Evolutionary conservation across 1,140 invertebrate species (phyloP).

Genomic region (Tetragnatha versicolor): DNA sequence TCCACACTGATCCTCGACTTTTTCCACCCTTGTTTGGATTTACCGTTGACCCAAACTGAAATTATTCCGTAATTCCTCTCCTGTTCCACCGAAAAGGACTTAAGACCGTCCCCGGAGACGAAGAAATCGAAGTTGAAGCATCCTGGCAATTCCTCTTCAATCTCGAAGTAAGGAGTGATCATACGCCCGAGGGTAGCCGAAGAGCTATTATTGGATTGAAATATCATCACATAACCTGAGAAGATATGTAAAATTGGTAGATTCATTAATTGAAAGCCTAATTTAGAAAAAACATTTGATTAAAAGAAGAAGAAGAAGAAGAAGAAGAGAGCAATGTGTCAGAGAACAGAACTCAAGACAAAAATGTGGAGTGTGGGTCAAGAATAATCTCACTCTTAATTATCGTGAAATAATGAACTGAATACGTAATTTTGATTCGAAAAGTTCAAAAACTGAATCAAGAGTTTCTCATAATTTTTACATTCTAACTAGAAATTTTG

Average conservation of each 20-base stretch:
- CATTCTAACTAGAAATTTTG: no score
- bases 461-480: no score
- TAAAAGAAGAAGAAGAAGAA: neutral
- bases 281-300: neutral
- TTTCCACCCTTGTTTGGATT: neutral
- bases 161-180: constrained; percentile 32
- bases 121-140: constrained; percentile 13
- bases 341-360: neutral
- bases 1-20: neutral
- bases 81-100: neutral
- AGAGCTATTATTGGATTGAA: neutral
- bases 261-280: neutral
- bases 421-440: no score
- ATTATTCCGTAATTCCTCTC: constrained; percentile 12
- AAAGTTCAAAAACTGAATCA: no score
- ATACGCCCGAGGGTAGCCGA: neutral
- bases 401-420: no score
- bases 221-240: neutral
- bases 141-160: neutral
- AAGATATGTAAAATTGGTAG: neutral
- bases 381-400: no score
- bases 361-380: neutral
- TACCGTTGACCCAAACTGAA: neutral
- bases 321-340: neutral
- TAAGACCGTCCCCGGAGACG: neutral